These are phyloP conservation scores for Budorcas taxicolor DNA, from an alignment of 2,113 vertebrate genomes.

Conservation along the genomic window DNA sequence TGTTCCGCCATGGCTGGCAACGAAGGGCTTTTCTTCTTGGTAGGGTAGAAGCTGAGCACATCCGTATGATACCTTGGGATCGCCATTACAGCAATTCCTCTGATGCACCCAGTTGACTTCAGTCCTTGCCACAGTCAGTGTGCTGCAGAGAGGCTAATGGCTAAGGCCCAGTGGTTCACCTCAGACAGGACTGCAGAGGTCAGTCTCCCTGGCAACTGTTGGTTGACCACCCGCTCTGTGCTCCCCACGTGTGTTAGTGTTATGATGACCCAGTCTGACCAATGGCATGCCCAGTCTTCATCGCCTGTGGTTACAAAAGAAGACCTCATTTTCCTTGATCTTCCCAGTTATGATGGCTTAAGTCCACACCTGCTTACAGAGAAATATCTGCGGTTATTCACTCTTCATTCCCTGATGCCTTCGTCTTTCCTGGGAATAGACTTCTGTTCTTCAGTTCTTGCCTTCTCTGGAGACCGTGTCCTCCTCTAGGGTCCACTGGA, in stretches of 20 bases:
- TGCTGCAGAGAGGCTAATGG: not conserved
- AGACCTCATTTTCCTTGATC: not conserved
- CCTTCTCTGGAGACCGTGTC: not conserved
- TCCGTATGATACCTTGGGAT: not conserved
- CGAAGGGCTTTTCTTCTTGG: not conserved
- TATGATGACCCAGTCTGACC: not conserved
- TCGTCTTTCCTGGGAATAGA: not conserved
- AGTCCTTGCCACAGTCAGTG: not conserved
- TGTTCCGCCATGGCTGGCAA: accelerated
- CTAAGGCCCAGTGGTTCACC: accelerated
- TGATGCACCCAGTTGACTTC: not conserved
- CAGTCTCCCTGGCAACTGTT: not conserved
- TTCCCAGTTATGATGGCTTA: accelerated
- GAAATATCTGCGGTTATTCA: not conserved
- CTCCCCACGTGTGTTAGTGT: not conserved
- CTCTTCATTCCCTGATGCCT: not conserved
- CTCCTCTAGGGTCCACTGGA: not conserved
- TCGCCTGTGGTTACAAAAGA: not conserved
- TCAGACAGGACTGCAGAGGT: accelerated
- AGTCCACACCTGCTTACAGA: not conserved
- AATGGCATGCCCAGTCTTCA: not conserved
- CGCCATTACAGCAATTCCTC: not conserved
- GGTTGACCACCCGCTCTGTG: not conserved
- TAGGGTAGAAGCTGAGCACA: conserved; percentile 16
- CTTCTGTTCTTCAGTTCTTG: not conserved